Base-by-base conservation (phyloP, 2,113 vertebrate genomes). In the Nothoprocta perdicaria region DNA sequence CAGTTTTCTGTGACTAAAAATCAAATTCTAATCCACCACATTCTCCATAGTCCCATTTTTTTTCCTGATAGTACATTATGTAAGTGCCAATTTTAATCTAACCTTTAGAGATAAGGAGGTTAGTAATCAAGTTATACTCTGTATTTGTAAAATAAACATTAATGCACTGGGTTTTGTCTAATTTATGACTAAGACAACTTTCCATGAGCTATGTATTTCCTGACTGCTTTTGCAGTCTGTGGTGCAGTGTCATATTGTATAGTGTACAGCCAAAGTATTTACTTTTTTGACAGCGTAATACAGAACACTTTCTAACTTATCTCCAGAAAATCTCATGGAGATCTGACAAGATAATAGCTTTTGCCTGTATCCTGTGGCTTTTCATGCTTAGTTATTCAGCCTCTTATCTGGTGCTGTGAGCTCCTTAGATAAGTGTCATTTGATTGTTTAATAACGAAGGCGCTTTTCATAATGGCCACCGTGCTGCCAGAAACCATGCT, bases 301-400 rank as follows among this genome's bases (percentile, higher is more conserved):
- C 53, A 77, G 91, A 92, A 85, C 67, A 82, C 81, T 97, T 96
- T 95, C 84, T 75, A 95, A 97, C 94, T 96, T 90, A 95, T 94
- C 89, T 89, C 67, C 76, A 86, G 80, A 75, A 94, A 96, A 96
- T 95, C 90, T 96, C 48, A n/a, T 35, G 38, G 90, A 91, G 82
- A 96, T 96, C 86, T 97, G 92, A 75, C 80, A 96, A 95, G 88
- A 86, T 97, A 86, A 97, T 95, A 96, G 84, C 73, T 91, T 97
- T 96, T 84, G 67, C 95, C 76, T 71, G 67, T 91, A 91, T 76
- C 95, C 78, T 65, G 8, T 89, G 74, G 60, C 84, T 96, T 97
- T 95, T 95, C 92, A 50, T 65, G 24, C 73, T 96, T 88, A 95
- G 95, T 93, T 95, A 96, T 90, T 92, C 78, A 86, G 57, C 69